These are phyloP conservation scores for Drosophila guanche DNA, from an alignment of 1,140 invertebrate species.

Conservation along the genomic window DNA sequence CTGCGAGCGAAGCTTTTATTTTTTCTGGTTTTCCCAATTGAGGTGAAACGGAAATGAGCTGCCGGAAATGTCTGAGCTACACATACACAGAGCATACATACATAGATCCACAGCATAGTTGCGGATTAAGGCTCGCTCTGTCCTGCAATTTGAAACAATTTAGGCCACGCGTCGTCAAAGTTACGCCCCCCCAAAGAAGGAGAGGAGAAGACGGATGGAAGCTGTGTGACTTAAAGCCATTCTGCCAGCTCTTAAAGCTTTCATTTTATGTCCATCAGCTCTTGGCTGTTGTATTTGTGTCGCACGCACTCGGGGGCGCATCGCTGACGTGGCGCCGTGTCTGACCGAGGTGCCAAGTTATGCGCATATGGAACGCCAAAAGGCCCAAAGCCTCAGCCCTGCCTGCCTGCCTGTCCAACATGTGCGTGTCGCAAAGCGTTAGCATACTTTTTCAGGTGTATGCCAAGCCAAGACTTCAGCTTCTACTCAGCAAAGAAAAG, in stretches of 20 bases:
- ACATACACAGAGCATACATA: conserved; percentile 37
- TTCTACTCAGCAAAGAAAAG: conserved; percentile 28
- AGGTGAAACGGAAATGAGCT: conserved; percentile 83
- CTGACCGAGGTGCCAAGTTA: conserved; percentile 74
- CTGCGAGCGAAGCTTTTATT: conserved; percentile 33
- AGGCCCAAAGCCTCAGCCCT: conserved; percentile 14
- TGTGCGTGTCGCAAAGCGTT: conserved; percentile 80
- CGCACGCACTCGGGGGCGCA: conserved; percentile 29
- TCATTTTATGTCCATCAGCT: conserved; percentile 3
- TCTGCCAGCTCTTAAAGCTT: conserved; percentile 33
- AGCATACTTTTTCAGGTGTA: conserved; percentile 80
- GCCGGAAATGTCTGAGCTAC: conserved; percentile 77
- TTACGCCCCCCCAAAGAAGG: conserved; percentile 16
- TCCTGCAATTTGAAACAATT: conserved; percentile 80
- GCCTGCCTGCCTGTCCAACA: conserved; percentile 26
- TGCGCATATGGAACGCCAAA: conserved; percentile 66
- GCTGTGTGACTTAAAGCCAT: conserved; percentile 24
- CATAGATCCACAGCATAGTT: conserved; percentile 1
- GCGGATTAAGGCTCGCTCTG: conserved; percentile 59
- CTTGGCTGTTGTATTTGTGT: conserved; percentile 20
- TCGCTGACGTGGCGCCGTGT: conserved; percentile 17
- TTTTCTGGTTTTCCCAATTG: conserved; percentile 73
- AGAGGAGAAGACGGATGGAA: no score
- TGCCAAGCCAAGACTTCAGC: conserved; percentile 26
- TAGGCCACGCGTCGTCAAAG: conserved; percentile 68